Conservation (phyloP, 2,888 invertebrate genomes). For the Acanthosepion esculentum region DNA sequence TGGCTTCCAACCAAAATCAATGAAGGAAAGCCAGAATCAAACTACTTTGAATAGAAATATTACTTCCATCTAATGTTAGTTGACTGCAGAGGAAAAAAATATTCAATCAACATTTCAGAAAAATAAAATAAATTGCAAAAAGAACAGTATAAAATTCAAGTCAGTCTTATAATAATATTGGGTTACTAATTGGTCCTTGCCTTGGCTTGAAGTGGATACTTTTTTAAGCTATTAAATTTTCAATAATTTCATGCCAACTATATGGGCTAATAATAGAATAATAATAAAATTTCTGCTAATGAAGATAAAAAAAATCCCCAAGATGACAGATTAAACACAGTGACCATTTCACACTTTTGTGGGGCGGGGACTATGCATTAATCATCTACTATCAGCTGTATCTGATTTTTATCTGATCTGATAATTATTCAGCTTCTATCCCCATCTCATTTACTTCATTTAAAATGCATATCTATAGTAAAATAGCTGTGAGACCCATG, state of each 20-base stretch:
- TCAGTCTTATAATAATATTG: not conserved
- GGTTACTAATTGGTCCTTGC: not conserved
- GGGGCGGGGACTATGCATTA: not conserved
- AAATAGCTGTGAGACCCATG: too few species aligned
- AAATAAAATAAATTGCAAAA: not conserved
- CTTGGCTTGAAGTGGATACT: not conserved
- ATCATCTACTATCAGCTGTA: too few species aligned
- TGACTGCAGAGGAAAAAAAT: not conserved
- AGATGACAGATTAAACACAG: not conserved
- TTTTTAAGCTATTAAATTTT: not conserved
- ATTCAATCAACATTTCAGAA: not conserved
- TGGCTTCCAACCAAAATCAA: not conserved
- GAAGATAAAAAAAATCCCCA: not conserved
- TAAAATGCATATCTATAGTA: too few species aligned
- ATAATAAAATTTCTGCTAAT: not conserved
- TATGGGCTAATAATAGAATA: not conserved
- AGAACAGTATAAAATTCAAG: constrained; percentile 1
- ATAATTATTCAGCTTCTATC: too few species aligned
- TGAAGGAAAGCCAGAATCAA: not conserved
- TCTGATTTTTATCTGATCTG: too few species aligned
- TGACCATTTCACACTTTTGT: not conserved
- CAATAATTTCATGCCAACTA: not conserved
- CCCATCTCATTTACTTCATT: too few species aligned
- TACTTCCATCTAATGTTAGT: not conserved
- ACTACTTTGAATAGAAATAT: not conserved